These are phyloP conservation scores for Gallinago paraguaiae DNA, from an alignment of 2,113 vertebrate genomes.

Conservation along the genomic window DNA sequence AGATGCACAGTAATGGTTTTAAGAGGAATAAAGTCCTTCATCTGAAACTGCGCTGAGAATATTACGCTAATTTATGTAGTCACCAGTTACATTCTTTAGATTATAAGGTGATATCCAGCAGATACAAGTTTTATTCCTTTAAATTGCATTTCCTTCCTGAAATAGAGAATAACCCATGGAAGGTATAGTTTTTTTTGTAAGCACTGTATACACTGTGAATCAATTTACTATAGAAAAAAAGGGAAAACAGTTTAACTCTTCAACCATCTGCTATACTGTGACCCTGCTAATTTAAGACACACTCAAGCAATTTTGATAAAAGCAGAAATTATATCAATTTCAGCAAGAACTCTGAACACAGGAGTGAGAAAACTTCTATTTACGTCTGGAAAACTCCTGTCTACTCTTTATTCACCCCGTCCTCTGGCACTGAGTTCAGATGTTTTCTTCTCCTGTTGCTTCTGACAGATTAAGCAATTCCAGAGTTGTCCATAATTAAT, in stretches of 20 bases:
- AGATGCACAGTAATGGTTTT: background rate
- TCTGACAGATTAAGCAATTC: slow-evolving; percentile 51
- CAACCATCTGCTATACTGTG: background rate
- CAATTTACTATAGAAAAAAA: background rate
- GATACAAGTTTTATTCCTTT: background rate
- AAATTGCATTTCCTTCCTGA: background rate
- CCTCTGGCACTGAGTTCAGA: background rate
- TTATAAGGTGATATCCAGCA: background rate
- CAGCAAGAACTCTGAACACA: background rate
- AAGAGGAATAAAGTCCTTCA: background rate
- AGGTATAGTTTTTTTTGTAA: background rate
- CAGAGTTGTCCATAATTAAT: slow-evolving; percentile 44
- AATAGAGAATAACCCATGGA: background rate
- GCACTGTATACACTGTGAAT: background rate
- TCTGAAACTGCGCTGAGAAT: background rate
- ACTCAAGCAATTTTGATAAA: background rate
- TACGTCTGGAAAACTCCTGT: background rate
- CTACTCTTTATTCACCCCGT: background rate
- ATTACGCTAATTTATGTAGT: background rate
- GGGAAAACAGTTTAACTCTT: background rate
- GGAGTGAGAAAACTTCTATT: background rate
- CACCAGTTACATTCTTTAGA: background rate
- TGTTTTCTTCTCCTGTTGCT: slow-evolving; percentile 23
- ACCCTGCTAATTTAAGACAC: background rate
- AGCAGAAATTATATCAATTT: background rate